A percentile compares a stretch with the other conserved stretches of the same genome.
These are phyloP conservation scores for Hipparchia sbordonii DNA, from an alignment of 2,888 invertebrate genomes.

Conservation along the genomic window DNA sequence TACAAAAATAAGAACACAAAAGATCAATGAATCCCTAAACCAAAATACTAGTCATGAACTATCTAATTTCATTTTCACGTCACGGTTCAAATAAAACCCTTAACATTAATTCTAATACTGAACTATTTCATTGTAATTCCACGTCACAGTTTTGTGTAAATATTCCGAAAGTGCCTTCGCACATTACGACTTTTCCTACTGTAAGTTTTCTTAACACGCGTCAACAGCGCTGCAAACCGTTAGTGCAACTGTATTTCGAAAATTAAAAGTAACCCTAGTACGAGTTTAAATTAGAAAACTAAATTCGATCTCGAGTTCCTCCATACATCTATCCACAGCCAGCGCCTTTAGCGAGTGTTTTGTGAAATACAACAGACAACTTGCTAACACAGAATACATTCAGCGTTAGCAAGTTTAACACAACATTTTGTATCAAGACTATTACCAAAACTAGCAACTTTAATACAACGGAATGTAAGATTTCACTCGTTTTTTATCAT, in stretches of 20 bases:
- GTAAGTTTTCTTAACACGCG: background rate
- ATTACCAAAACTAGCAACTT: background rate
- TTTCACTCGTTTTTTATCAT: too few relatives aligned
- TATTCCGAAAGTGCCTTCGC: background rate
- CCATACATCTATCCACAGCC: too few relatives aligned
- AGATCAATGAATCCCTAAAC: background rate
- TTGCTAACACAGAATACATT: too few relatives aligned
- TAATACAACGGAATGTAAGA: background rate
- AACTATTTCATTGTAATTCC: background rate
- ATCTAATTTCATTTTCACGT: background rate
- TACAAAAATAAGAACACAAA: background rate
- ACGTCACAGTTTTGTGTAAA: background rate
- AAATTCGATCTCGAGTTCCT: background rate
- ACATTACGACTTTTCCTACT: slow-evolving; percentile 1
- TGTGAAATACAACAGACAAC: too few relatives aligned
- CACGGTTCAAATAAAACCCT: background rate
- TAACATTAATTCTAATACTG: background rate
- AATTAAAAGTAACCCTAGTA: background rate
- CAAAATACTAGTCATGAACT: background rate
- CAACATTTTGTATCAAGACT: too few relatives aligned
- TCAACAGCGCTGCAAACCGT: background rate
- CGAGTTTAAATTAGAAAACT: background rate
- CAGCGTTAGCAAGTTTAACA: too few relatives aligned
- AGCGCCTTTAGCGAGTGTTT: too few relatives aligned
- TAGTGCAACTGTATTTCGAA: background rate